These are phyloP conservation scores for Oxystoma pomonae DNA, from an alignment of 2,888 invertebrate species.

Conservation along the genomic window DNA sequence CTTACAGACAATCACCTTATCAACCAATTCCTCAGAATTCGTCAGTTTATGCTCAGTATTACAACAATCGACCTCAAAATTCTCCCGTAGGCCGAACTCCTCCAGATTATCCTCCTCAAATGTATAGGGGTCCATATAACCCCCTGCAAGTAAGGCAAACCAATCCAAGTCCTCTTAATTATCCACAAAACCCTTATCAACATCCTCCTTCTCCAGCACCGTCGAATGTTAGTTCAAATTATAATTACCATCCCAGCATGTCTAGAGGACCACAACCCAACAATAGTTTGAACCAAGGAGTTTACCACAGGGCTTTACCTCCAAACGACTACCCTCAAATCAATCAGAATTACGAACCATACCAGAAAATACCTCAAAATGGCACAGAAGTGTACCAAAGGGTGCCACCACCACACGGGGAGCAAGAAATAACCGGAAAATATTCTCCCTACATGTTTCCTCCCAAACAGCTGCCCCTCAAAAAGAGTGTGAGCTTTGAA, in stretches of 20 bases:
- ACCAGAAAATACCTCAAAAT: constrained; percentile 16
- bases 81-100: constrained; percentile 7
- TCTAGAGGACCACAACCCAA: constrained; percentile 18
- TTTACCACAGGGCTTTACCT: constrained; percentile 36
- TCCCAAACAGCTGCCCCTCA: constrained; percentile 58
- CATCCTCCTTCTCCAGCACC: constrained; percentile 42
- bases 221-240: constrained; percentile 32
- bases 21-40: constrained; percentile 35
- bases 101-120: constrained; percentile 16
- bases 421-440: constrained; percentile 40
- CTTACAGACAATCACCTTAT: constrained; percentile 38
- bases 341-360: constrained; percentile 26
- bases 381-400: constrained; percentile 37
- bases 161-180: constrained; percentile 30
- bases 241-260: constrained; percentile 30
- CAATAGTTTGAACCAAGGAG: constrained; percentile 5
- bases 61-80: constrained; percentile 19
- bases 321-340: constrained; percentile 25
- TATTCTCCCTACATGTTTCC: constrained; percentile 61
- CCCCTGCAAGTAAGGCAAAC: constrained; percentile 30
- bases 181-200: constrained; percentile 32
- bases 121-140: constrained; percentile 22
- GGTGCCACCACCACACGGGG: constrained; percentile 35
- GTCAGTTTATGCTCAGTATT: constrained; percentile 26
- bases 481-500: constrained; percentile 70